These are phyloP conservation scores for Oeneis ivallda DNA, from an alignment of 2,888 invertebrate species.

Conservation along the genomic window DNA sequence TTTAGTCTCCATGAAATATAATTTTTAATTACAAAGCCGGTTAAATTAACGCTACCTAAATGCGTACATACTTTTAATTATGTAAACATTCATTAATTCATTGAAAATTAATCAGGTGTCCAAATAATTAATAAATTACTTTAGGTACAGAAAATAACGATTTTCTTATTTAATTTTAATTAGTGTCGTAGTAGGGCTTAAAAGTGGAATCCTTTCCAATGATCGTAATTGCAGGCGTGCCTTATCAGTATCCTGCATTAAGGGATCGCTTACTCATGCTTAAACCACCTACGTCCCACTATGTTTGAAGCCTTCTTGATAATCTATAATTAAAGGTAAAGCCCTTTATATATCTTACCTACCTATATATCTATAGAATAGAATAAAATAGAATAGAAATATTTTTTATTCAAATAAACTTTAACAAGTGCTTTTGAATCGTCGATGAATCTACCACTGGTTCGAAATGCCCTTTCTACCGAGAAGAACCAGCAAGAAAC, in stretches of 20 bases:
- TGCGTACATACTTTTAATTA: background rate
- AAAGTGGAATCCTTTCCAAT: slow-evolving; percentile 11
- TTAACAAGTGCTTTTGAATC: too few species aligned
- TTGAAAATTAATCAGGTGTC: background rate
- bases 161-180: slow-evolving; percentile 4
- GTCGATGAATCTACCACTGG: too few species aligned
- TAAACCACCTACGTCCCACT: background rate
- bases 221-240: slow-evolving; percentile 14
- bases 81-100: background rate
- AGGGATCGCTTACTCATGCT: slow-evolving; percentile 11
- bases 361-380: too few species aligned
- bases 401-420: too few species aligned
- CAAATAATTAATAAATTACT: background rate
- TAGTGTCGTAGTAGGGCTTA: background rate
- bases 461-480: too few species aligned
- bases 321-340: background rate
- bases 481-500: too few species aligned
- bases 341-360: too few species aligned
- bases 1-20: too few species aligned
- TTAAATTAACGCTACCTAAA: too few species aligned
- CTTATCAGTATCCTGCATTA: slow-evolving; percentile 10
- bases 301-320: background rate
- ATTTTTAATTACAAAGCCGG: too few species aligned
- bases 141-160: background rate
- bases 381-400: too few species aligned